phyloP scores from a whole-genome alignment of 2,888 invertebrate genomes.

The Sphaerophoria rueppellii region DNA sequence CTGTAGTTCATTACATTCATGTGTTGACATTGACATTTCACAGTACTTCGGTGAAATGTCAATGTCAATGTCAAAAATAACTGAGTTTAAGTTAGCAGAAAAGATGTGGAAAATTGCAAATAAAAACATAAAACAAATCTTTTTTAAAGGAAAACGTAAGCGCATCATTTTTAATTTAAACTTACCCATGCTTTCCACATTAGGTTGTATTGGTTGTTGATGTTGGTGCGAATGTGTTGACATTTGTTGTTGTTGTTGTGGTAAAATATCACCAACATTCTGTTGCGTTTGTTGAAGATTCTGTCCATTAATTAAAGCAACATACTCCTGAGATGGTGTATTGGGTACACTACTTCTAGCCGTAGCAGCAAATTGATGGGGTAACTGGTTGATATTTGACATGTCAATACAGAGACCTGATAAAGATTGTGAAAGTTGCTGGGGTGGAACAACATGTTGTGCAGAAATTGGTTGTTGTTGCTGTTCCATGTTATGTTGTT shows the following conservation, averaged over 20 bases:
- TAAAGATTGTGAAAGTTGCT: conserved; percentile 55
- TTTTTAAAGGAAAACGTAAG: too few relatives aligned
- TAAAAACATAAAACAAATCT: too few relatives aligned
- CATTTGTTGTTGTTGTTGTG: neutral
- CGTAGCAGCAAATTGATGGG: conserved; percentile 40
- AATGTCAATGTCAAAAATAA: too few relatives aligned
- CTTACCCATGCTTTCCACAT: conserved; percentile 7
- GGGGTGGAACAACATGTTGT: conserved; percentile 68
- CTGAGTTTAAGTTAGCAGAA: too few relatives aligned
- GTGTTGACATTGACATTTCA: too few relatives aligned
- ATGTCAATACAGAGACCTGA: conserved; percentile 72
- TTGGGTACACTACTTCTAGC: conserved; percentile 50
- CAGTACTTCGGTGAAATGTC: too few relatives aligned
- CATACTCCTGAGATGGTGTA: conserved; percentile 74
- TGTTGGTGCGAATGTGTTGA: conserved; percentile 60
- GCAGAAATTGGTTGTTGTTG: conserved; percentile 35
- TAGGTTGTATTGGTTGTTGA: conserved; percentile 70
- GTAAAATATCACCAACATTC: too few relatives aligned
- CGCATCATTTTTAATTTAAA: too few relatives aligned
- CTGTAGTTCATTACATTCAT: too few relatives aligned
- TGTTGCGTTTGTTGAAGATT: neutral
- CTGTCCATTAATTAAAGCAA: conserved; percentile 35
- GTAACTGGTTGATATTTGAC: conserved; percentile 45
- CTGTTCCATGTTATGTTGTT: conserved; percentile 11
- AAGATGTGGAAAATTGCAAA: too few relatives aligned